These are phyloP conservation scores for Archegozetes longisetosus DNA, from an alignment of 1,140 invertebrate genomes.

Conservation along the genomic window DNA sequence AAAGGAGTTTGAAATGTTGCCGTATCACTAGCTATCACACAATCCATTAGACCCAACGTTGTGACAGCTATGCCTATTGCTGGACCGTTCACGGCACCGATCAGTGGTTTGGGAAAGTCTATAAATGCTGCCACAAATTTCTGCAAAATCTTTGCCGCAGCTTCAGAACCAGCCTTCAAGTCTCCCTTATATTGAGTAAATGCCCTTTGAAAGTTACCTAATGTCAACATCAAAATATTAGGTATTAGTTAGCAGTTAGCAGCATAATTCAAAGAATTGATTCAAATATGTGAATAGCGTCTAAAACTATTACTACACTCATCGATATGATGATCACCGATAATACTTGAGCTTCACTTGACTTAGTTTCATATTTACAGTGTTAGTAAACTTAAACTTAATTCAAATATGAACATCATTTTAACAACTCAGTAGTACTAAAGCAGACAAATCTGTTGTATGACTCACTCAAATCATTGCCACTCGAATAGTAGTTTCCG, in stretches of 20 bases:
- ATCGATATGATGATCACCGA: too few relatives aligned
- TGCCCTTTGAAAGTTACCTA: conserved; percentile 15
- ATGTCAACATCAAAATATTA: conserved; percentile 15
- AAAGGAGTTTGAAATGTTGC: conserved; percentile 76
- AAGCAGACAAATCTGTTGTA: too few relatives aligned
- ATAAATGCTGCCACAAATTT: conserved; percentile 61
- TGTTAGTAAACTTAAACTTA: too few relatives aligned
- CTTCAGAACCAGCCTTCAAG: conserved; percentile 29
- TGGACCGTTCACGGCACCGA: conserved; percentile 77
- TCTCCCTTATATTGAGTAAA: conserved; percentile 24
- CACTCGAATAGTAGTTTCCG: conserved; percentile 64
- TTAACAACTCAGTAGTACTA: too few relatives aligned
- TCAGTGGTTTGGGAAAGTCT: conserved; percentile 66
- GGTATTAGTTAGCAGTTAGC: neutral
- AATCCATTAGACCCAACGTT: conserved; percentile 63
- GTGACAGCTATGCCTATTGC: conserved; percentile 76
- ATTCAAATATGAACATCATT: too few relatives aligned
- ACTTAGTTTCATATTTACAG: too few relatives aligned
- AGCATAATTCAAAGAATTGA: neutral
- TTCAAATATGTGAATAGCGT: too few relatives aligned
- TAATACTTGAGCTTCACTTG: too few relatives aligned
- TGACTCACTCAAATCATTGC: conserved; percentile 59
- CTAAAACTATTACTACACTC: too few relatives aligned
- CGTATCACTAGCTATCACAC: conserved; percentile 63
- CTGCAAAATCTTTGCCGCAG: conserved; percentile 29